Evolutionary conservation across 2,888 invertebrate species (phyloP), one percentile per base, ranked within the genome.

Genomic region (Ormyrus labotus): DNA sequence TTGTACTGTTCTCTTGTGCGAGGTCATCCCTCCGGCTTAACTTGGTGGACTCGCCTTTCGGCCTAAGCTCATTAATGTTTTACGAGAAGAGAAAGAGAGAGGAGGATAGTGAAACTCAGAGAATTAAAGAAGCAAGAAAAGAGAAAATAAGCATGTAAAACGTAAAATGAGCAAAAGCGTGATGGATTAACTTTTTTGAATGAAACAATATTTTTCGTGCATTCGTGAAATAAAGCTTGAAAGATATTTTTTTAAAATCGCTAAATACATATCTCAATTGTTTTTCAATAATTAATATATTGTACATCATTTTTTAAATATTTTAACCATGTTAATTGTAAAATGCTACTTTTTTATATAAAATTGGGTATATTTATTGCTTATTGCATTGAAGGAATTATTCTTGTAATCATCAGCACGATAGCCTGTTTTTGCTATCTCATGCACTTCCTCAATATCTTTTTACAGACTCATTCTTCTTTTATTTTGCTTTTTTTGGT

Each of bases 1-100:
- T 19, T 19, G 19, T 19, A 19, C 19, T 19, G 19, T n/a, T 57
- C 57, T 9, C 57, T 9, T 19, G 64, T n/a, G 64, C 34, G 64
- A 64, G 45, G 34, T 64, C 64, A 34, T 64, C 64, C 48, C 64
- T 64, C 64, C 5, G 45, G 64, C 64, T 9, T 47, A 11, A 10
- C 64, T 19, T 19, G 19, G 19, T 19, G 19, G 19, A 19, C 19
- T 19, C 19, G 19, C 19, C 19, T 64, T 48, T 64, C 47, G 48
- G 34, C 48, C 10, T 57, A 57, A 57, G 11, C 57, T 57, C 57
- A 57, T 57, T 57, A 57, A 11, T n/a, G 57, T 57, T 57, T 57
- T 57, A 57, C 57, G 57, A 57, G 57, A 57, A 57, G 57, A 57
- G 57, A 57, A n/a, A 57, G 57, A 57, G 57, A 57, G 57, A 57